Evolutionary conservation across 1,140 invertebrate genomes (phyloP), one percentile per base, ranked within the genome.

Genomic region (Drosophila pallidifrons): DNA sequence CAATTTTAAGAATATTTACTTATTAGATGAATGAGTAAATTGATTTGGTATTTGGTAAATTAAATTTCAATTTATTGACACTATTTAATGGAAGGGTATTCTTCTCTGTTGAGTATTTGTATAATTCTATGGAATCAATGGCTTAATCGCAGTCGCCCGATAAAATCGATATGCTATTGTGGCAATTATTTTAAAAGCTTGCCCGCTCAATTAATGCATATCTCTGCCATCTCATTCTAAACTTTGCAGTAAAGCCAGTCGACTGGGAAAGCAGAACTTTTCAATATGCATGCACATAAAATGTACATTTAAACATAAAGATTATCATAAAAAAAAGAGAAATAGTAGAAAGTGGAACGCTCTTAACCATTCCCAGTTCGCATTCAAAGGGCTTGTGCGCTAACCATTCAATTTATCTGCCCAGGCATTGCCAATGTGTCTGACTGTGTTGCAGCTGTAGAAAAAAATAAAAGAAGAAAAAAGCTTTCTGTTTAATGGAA

Each of bases 401-500:
- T 71, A 75, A 72, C 55, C 79, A 75, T 73, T 67, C 55, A 74
- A 80, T 73, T 77, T 85, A 86, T 81, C 77, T 77, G 54, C 47
- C 20, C 45, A 52, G 66, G 46, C 72, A 77, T 74, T 58, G 49
- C 64, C 69, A 43, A 43, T 43, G 68, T 46, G 59, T 78, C 79
- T 73, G 59, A 72, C 45, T 76, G 67, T 66, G 67, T 69, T 72
- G 52, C 71, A 69, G 75, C 59, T 74, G 59, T 4, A 28, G 35
- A 54, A 52, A 58, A 64, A 46, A 5, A 32, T 25, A 25, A 25
- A 25, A 25, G 3, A 57, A 61, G 57, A 63, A 73, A 75, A 78
- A 88, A 88, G 86, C 85, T 88, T 88, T 88, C 75, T 90, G 86
- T 89, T 88, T 88, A 88, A 88, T 88, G 85, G 85, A 88, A 88